phyloP scores from a whole-genome alignment of 2,113 vertebrate genomes.

The Bubo scandiacus region DNA sequence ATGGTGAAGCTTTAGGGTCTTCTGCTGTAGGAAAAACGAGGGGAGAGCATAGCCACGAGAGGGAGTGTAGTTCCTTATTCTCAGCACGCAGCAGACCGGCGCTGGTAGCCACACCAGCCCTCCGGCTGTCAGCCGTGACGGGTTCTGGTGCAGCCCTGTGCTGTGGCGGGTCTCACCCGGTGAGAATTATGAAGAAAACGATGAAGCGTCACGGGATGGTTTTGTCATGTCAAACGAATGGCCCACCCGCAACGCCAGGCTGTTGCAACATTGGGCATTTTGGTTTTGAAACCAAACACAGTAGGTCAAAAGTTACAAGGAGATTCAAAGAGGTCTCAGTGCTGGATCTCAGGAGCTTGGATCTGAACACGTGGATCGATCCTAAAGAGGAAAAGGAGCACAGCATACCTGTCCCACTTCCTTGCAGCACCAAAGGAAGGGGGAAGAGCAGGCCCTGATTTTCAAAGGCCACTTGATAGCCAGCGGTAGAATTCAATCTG shows the following conservation, averaged over 20 bases:
- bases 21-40: background rate
- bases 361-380: background rate
- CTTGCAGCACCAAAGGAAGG: background rate
- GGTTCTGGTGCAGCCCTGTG: background rate
- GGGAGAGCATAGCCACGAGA: background rate
- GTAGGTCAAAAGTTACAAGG: background rate
- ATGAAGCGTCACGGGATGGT: fast-evolving
- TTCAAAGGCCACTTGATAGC: background rate
- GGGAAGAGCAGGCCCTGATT: background rate
- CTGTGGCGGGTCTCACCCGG: background rate
- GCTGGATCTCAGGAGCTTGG: background rate
- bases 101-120: background rate
- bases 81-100: background rate
- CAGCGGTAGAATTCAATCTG: background rate
- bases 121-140: background rate
- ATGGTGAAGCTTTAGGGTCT: background rate
- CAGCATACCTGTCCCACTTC: background rate
- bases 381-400: background rate
- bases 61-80: background rate
- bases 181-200: background rate
- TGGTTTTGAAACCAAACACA: background rate
- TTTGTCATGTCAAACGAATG: fast-evolving
- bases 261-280: background rate
- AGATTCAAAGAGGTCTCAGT: background rate
- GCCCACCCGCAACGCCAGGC: background rate